Conservation (phyloP, 1,140 invertebrate species). For the Scaptomyza pallida region DNA sequence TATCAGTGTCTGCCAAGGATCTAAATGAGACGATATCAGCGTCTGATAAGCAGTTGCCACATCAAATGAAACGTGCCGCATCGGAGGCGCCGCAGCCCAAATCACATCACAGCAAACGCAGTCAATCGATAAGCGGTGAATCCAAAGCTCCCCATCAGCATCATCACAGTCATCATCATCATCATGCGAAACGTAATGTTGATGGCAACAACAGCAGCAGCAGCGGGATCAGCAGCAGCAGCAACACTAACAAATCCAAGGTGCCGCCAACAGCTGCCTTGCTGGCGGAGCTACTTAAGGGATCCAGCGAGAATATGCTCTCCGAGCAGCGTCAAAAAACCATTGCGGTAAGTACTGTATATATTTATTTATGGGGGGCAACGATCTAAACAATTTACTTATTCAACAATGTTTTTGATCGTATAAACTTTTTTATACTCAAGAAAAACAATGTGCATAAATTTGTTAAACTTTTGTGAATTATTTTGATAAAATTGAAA, state of each 20-base stretch:
- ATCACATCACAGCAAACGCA: conserved; percentile 70
- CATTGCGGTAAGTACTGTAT: conserved; percentile 67
- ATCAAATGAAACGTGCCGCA: conserved; percentile 76
- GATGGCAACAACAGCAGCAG: conserved; percentile 48
- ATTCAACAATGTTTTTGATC: background rate
- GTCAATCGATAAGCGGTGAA: conserved; percentile 69
- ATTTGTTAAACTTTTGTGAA: no score
- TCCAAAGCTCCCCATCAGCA: conserved; percentile 41
- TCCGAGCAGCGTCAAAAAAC: conserved; percentile 84
- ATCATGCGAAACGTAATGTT: conserved; percentile 61
- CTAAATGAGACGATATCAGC: conserved; percentile 36
- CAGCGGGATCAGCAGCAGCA: background rate
- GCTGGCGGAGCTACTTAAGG: conserved; percentile 89
- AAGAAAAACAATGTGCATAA: background rate
- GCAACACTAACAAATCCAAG: conserved; percentile 48
- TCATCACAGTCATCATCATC: conserved; percentile 50
- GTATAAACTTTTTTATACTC: background rate
- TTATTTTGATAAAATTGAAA: no score
- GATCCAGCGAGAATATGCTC: conserved; percentile 90
- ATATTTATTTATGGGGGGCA: background rate
- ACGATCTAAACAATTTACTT: background rate
- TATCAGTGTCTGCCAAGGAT: conserved; percentile 59
- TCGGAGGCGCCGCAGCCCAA: conserved; percentile 71
- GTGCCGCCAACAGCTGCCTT: conserved; percentile 87
- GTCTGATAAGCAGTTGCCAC: conserved; percentile 35